Percentiles rank a stretch among this genome's conserved stretches.
Evolutionary conservation across 1,140 invertebrate species (phyloP).

Genomic region (Drosophila navojoa): DNA sequence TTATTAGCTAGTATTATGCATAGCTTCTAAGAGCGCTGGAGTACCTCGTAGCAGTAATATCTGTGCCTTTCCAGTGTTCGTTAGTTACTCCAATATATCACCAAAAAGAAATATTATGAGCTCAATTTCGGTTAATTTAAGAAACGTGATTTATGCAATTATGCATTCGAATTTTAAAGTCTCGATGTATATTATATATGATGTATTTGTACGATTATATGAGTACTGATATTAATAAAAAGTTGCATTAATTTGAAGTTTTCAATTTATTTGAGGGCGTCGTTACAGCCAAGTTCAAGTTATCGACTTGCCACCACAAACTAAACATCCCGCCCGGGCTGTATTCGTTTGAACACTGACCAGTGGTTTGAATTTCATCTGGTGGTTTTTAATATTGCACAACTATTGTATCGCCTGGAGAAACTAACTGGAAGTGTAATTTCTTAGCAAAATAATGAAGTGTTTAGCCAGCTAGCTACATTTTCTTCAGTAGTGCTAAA

Average conservation of each 20-base stretch:
- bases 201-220: conserved; percentile 11
- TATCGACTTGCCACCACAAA: conserved; percentile 9
- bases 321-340: too few relatives aligned
- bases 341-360: too few relatives aligned
- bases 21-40: conserved; percentile 29
- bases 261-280: neutral
- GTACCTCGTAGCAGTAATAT: conserved; percentile 47
- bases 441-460: too few relatives aligned
- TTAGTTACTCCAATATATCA: conserved; percentile 24
- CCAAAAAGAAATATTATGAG: conserved; percentile 16
- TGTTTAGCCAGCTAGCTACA: too few relatives aligned
- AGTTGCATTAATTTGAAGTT: neutral
- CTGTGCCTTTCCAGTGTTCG: conserved; percentile 48
- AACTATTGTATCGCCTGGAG: too few relatives aligned
- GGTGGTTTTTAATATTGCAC: neutral
- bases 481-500: too few relatives aligned
- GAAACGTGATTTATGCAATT: conserved; percentile 44
- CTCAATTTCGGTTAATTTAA: conserved; percentile 29
- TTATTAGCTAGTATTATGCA: conserved; percentile 44
- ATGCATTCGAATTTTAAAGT: conserved; percentile 33
- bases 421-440: too few relatives aligned
- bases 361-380: too few relatives aligned
- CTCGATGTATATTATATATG: conserved; percentile 23
- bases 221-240: conserved; percentile 11
- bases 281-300: neutral